phyloP scores from a whole-genome alignment of 2,888 invertebrate genomes.

The Lasioglossum marginatum region DNA sequence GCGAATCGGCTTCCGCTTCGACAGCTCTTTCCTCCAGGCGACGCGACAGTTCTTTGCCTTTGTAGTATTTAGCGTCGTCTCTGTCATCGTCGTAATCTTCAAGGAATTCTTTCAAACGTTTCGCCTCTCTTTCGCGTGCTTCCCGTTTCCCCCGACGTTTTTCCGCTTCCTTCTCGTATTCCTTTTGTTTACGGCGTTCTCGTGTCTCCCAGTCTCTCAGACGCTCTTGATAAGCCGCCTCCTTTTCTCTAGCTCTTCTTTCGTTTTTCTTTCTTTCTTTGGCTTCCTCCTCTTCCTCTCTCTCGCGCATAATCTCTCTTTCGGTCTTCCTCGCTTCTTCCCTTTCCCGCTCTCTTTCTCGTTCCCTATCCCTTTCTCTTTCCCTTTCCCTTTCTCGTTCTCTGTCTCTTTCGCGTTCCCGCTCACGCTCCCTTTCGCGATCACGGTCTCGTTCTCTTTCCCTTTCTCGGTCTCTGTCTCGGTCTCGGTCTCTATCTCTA shows the following conservation, averaged over 20 bases:
- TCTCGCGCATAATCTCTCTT: conserved; percentile 89
- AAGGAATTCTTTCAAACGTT: conserved; percentile 97
- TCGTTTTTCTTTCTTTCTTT: conserved; percentile 96
- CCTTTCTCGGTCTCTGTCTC: conserved; percentile 85
- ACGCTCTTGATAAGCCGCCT: conserved; percentile 97
- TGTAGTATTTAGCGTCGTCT: conserved; percentile 98
- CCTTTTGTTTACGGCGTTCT: conserved; percentile 95
- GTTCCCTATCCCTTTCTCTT: conserved; percentile 86
- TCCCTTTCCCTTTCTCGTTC: conserved; percentile 87
- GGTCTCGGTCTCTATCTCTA: conserved; percentile 86
- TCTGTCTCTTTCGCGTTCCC: conserved; percentile 88
- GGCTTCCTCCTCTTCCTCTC: conserved; percentile 96
- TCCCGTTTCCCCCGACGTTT: conserved; percentile 93
- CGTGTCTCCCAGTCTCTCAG: conserved; percentile 93
- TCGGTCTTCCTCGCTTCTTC: conserved; percentile 86
- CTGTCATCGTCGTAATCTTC: conserved; percentile 99
- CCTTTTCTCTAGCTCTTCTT: conserved; percentile 96
- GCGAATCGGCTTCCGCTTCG: conserved; percentile 96
- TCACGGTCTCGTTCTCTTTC: conserved; percentile 84
- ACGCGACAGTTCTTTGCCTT: conserved; percentile 95
- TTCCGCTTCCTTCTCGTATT: conserved; percentile 95
- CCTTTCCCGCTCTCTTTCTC: conserved; percentile 85
- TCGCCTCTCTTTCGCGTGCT: conserved; percentile 96
- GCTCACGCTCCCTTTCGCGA: conserved; percentile 84
- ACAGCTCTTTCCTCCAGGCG: conserved; percentile 96